Evolutionary conservation across 2,888 invertebrate genomes (phyloP).

Genomic region (Marronus borbonicus): DNA sequence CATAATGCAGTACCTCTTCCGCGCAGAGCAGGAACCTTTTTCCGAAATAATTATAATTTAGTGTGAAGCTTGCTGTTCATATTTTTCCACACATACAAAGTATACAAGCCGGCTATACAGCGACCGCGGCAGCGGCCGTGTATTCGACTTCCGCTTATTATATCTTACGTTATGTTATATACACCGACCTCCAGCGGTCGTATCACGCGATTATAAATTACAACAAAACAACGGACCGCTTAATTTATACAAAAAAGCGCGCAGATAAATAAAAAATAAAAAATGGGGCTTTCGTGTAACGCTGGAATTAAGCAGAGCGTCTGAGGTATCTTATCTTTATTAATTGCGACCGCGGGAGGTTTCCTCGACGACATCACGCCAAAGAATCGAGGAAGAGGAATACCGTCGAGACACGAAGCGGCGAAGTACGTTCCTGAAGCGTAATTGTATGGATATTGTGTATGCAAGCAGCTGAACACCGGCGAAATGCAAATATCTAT

Average conservation of each 20-base stretch:
- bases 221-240: constrained; percentile 18
- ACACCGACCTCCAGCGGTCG: not conserved
- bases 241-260: constrained; percentile 43
- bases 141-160: constrained; percentile 28
- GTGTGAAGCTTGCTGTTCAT: constrained; percentile 22
- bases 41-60: constrained; percentile 21
- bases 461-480: not conserved
- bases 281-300: constrained; percentile 43
- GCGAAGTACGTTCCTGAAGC: not conserved
- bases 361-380: constrained; percentile 37
- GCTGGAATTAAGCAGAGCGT: constrained; percentile 34
- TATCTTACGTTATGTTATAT: constrained; percentile 20
- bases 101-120: not conserved
- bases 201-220: constrained; percentile 45
- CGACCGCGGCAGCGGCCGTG: not conserved
- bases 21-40: not conserved
- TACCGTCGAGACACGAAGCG: constrained; percentile 16
- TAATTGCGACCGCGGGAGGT: constrained; percentile 41
- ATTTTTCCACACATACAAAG: constrained; percentile 12
- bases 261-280: constrained; percentile 44
- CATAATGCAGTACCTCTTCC: not conserved
- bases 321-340: constrained; percentile 45
- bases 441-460: not conserved
- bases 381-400: constrained; percentile 28
- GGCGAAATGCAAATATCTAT: constrained; percentile 13